A percentile compares a stretch with the other conserved stretches of the same genome.
Evolutionary conservation across 2,797 vertebrate species (phyloP).

Genomic region (Acanthiza pusilla): DNA sequence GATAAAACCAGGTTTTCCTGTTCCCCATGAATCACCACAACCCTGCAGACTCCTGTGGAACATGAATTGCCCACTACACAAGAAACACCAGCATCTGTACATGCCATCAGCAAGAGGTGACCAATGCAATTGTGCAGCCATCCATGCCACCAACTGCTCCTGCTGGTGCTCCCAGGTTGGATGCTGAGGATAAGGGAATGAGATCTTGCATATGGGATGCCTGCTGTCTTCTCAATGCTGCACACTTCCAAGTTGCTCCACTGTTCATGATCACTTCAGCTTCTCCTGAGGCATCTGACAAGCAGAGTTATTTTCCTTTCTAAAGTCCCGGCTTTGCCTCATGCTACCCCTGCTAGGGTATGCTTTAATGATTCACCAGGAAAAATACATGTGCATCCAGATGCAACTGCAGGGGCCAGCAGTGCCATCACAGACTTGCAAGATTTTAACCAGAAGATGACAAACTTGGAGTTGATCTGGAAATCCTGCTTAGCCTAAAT

Average conservation of each 20-base stretch:
- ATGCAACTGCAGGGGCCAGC: not conserved
- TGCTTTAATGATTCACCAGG: not conserved
- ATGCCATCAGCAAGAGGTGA: not conserved
- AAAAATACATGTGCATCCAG: not conserved
- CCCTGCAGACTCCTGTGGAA: not conserved
- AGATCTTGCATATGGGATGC: not conserved
- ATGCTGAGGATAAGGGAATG: not conserved
- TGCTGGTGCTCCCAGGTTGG: not conserved
- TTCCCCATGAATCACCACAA: conserved; percentile 3
- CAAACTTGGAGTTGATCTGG: not conserved
- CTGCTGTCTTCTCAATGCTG: not conserved
- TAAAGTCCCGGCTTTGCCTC: not conserved
- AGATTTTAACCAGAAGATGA: not conserved
- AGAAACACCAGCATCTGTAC: not conserved
- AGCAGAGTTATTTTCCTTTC: not conserved
- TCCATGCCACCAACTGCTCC: not conserved
- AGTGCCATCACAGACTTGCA: not conserved
- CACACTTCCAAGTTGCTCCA: not conserved
- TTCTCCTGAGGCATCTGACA: not conserved
- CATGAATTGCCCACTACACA: not conserved
- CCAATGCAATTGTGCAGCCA: not conserved
- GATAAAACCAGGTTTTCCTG: conserved; percentile 55
- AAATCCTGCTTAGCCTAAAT: not conserved
- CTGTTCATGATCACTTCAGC: not conserved
- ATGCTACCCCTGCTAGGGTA: not conserved